A percentile compares a stretch with the other conserved stretches of the same genome.
phyloP scores from a whole-genome alignment of 2,113 vertebrate genomes.

The Marmota monax region DNA sequence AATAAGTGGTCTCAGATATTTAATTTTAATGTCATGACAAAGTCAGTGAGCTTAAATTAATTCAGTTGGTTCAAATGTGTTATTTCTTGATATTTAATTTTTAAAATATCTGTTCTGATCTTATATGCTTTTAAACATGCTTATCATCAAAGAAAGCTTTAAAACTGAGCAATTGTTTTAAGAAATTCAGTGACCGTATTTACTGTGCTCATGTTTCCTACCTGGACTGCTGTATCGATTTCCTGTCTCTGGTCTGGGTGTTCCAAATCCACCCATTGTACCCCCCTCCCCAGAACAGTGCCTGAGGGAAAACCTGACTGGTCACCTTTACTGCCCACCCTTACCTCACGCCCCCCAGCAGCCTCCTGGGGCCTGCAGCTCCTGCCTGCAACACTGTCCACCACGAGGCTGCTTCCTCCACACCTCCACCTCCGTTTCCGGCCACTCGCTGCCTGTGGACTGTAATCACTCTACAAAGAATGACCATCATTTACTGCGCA shows the following conservation, averaged over 20 bases:
- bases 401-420: not conserved
- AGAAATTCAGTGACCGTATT: not conserved
- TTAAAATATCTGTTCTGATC: not conserved
- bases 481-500: not conserved
- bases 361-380: not conserved
- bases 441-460: not conserved
- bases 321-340: too few species aligned
- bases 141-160: not conserved
- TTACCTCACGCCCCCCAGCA: too few species aligned
- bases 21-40: not conserved
- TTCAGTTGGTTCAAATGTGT: not conserved
- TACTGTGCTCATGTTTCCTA: not conserved
- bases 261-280: not conserved
- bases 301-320: not conserved
- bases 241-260: not conserved
- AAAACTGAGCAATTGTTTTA: not conserved
- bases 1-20: not conserved
- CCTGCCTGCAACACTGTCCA: too few species aligned
- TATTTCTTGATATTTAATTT: not conserved
- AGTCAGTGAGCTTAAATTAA: not conserved
- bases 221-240: not conserved
- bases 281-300: not conserved
- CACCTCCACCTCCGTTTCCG: not conserved
- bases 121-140: not conserved
- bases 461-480: not conserved